Conservation (phyloP, 2,888 invertebrate genomes). For the Noctua pronuba region DNA sequence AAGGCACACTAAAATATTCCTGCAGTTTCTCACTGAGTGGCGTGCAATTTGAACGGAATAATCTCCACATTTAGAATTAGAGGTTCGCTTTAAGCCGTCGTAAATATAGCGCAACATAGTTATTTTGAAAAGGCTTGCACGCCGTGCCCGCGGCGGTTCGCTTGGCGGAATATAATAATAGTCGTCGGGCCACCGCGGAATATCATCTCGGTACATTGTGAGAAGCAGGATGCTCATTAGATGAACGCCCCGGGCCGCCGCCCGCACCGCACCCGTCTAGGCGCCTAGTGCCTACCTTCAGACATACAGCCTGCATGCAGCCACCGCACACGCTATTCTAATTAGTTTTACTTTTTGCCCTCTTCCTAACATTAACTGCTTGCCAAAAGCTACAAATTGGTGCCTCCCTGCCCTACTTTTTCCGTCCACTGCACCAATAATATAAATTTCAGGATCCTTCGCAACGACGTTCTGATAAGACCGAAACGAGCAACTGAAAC, state of each 20-base stretch:
- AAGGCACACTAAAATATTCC: conserved; percentile 40
- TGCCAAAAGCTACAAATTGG: conserved; percentile 59
- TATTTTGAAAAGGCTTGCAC: conserved; percentile 86
- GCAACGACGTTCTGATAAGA: conserved; percentile 64
- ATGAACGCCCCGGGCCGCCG: conserved; percentile 84
- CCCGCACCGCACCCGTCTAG: conserved; percentile 68
- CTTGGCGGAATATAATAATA: conserved; percentile 87
- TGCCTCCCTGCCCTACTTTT: conserved; percentile 56
- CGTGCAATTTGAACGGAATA: conserved; percentile 60
- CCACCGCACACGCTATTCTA: conserved; percentile 74
- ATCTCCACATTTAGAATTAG: conserved; percentile 78
- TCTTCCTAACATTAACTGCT: conserved; percentile 61
- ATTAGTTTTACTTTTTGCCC: conserved; percentile 76
- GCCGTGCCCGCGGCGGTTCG: conserved; percentile 78
- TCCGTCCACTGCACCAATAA: conserved; percentile 61
- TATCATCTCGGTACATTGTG: conserved; percentile 89
- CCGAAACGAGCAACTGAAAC: conserved; percentile 65
- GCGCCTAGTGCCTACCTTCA: conserved; percentile 73
- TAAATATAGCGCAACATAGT: conserved; percentile 81
- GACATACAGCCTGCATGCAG: conserved; percentile 67
- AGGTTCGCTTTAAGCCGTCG: conserved; percentile 76
- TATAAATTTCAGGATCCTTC: conserved; percentile 65
- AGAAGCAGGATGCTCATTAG: conserved; percentile 90
- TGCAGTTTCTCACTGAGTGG: conserved; percentile 40
- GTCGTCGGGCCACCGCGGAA: conserved; percentile 85